Evolutionary conservation across 2,888 invertebrate species (phyloP), one percentile per base, ranked within the genome.

Genomic region (Drosophila acutilabella): DNA sequence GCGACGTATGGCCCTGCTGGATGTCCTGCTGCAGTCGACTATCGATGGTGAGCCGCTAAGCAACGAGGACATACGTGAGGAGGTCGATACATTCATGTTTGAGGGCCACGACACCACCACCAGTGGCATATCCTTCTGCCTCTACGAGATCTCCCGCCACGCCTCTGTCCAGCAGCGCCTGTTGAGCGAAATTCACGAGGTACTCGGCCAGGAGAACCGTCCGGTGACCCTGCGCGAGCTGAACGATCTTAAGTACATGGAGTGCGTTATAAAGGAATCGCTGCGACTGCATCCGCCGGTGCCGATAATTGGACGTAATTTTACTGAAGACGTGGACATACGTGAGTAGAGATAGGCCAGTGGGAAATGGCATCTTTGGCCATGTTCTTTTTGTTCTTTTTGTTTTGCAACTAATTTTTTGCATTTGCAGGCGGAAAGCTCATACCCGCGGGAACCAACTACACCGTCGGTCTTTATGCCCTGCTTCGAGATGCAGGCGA

Each of bases 51-150:
- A 93, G 57, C 93, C 93, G 13, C 91, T 96, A 47, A 93, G 93
- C 3, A 93, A 94, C 58, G 91, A 93, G 26, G 94, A 94, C 65
- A 93, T 96, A 26, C 92, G 94, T 57, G 95, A 95, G 88, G 95
- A 96, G 92, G 95, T 95, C 0, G 94, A 95, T 74, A 96, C 96
- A 0, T 95, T 96, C 30, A 89, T 90, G 85, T 89, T 96, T 90
- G 95, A 94, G 59, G 90, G 91, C 1, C 88, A 91, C 23, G 91
- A 92, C 40, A 92, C 92, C 0, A 91, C 91, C 8, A 90, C 91
- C 0, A 85, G 88, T 48, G 91, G 76, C n/a, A 88, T 92, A 3
- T 77, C 88, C 1, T 91, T 91, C 69, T 83, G 84, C 2, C 62
- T 91, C 0, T 90, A 88, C 52, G 74, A 89, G 42, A 83, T 92